phyloP scores from a whole-genome alignment of 2,888 invertebrate species.

The Cantharis rustica region DNA sequence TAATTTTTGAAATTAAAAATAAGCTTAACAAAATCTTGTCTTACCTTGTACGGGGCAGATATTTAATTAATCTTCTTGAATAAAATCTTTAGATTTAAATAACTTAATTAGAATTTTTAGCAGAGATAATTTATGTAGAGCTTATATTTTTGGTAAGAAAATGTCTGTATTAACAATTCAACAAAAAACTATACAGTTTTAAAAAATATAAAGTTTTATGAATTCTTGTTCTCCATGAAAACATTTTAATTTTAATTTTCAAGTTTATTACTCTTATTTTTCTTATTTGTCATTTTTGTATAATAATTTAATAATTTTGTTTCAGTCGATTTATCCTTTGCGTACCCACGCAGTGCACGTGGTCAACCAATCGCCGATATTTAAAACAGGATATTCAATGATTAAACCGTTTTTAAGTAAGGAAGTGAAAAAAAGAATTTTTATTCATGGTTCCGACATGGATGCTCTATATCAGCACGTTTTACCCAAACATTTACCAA shows the following conservation, averaged over 20 bases:
- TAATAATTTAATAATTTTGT: conserved; percentile 21
- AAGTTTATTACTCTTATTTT: too few relatives aligned
- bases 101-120: too few relatives aligned
- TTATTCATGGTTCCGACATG: conserved; percentile 74
- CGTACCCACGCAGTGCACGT: conserved; percentile 77
- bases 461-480: conserved; percentile 76
- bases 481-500: conserved; percentile 72
- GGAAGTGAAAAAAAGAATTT: conserved; percentile 66
- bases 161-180: too few relatives aligned
- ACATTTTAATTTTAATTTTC: too few relatives aligned
- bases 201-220: too few relatives aligned
- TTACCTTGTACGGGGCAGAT: neutral
- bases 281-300: too few relatives aligned
- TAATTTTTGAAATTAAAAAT: neutral
- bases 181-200: too few relatives aligned
- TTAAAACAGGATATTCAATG: conserved; percentile 76
- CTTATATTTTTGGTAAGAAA: too few relatives aligned
- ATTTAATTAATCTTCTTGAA: neutral
- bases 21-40: neutral
- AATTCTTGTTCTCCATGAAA: too few relatives aligned
- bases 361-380: conserved; percentile 80
- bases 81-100: neutral
- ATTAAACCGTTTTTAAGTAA: conserved; percentile 77
- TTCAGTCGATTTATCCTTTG: conserved; percentile 74
- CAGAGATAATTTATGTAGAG: too few relatives aligned